Base-by-base conservation (phyloP, 1,140 invertebrate genomes). In the Drosophila santomea region DNA sequence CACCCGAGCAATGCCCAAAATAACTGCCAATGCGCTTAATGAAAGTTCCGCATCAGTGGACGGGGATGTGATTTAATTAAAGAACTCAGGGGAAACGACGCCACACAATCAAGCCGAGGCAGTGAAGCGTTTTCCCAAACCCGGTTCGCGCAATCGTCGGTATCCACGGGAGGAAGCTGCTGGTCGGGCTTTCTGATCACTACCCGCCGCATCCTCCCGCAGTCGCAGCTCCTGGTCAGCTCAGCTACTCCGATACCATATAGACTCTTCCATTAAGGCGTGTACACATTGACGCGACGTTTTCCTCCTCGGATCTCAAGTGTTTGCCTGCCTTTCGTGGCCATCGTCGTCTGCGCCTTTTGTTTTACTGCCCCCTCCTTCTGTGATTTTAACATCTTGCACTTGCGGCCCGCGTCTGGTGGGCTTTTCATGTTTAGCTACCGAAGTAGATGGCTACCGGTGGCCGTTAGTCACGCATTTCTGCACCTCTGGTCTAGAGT, bases 381-480 rank as follows among this genome's bases (percentile, higher is more conserved):
- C 68, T 59, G 80, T 78, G 84, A 67, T 74, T 89, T 84, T 78
- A 89, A 67, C 84, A 89, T 89, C 66, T 78, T 54, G 66, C 67
- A 69, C 35, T 52, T 58, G 56, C 44, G 48, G 67, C 23, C 32
- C 36, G 63, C 25, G 58, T 62, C 50, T 57, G 50, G 56, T 72
- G 74, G 66, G 71, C 83, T 79, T 79, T 88, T 74, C 61, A 80
- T 89, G 84, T 89, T 89, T 80, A 74, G 84, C 84, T 89, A 89
- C 84, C 80, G 84, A 89, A 80, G 84, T 89, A 89, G 84, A 89
- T 89, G 84, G 84, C 80, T 89, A 88, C 84, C 84, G 84, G 84
- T 88, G 67, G 84, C 84, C 84, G 84, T 88, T 89, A 88, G 84
- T 88, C 84, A 89, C 84, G 84, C 84, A 89, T 89, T 89, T 89